Base-by-base conservation (phyloP, 92 coral and sea anemone genomes). In the Palythoa heliodiscus region DNA sequence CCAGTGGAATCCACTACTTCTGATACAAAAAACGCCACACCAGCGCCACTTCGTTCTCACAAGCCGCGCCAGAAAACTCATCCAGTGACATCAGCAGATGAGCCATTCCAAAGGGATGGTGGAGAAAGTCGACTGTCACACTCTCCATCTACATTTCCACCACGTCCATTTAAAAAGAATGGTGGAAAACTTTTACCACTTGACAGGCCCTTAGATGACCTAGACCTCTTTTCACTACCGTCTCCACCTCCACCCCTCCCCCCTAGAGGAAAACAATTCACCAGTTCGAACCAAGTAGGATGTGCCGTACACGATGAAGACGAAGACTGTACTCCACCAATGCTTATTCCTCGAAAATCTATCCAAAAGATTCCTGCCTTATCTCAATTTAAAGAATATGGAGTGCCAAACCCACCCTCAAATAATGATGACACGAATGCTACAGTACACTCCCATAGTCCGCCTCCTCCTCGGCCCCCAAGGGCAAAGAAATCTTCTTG, bases 391-490 rank as follows among this genome's bases (percentile, higher is more conserved):
- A 15, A 24, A 23, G 10, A 77, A 5, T 39, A 37, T 38, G 47
- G 20, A 20, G 69, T 15, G 11, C 11, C 1, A 19, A 6, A 43
- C 24, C 0, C 16, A 76, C 19, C 66, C 11, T 39, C 22, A 24
- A 25, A 7, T 22, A 54, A 16, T 22, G 6, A 67, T 23, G 14
- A 55, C 37, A 25, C 5, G 3, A 54, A 15, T 5, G 5, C 53
- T 22, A 11, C 63, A 10, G 66, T 5, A 6, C 35, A 1, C 23
- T 22, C 67, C 20, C 37, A 54, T 1, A 4, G 15, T 4, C 84
- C n/a, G n/a, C n/a, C 84, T 4, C 75, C 84, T 20, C 84, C 72
- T 1, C 57, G 75, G 2, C 84, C 84, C 2, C 84, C 84, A 5
- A 80, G 66, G 57, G 43, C 84, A 5, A 80, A 80, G 57, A 66